Conservation (phyloP, 2,888 invertebrate genomes). For the Tenodera sinensis region DNA sequence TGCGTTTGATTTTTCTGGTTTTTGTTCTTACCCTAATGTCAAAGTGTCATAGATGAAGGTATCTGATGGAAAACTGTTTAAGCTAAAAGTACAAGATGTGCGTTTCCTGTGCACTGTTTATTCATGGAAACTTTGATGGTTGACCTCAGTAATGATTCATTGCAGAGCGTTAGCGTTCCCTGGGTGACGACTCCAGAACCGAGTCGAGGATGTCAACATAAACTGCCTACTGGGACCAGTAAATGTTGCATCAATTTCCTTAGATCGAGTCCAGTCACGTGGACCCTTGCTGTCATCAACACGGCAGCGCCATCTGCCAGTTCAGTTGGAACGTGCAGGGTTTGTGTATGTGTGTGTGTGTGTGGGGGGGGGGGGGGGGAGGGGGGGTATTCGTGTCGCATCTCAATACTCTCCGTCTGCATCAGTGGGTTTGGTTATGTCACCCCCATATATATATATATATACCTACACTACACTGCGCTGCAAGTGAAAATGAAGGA, state of each 20-base stretch:
- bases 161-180: not conserved
- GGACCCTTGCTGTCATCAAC: not conserved
- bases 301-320: not conserved
- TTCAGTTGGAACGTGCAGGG: too few relatives aligned
- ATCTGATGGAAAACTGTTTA: not conserved
- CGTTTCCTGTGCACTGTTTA: not conserved
- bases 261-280: not conserved
- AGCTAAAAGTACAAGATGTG: not conserved
- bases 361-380: too few relatives aligned
- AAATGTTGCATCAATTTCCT: not conserved
- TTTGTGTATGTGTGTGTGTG: too few relatives aligned
- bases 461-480: too few relatives aligned
- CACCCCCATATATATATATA: too few relatives aligned
- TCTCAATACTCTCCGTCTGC: too few relatives aligned
- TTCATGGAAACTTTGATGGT: not conserved
- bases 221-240: not conserved
- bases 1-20: too few relatives aligned
- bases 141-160: not conserved
- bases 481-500: too few relatives aligned
- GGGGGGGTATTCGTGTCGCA: too few relatives aligned
- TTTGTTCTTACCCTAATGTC: too few relatives aligned
- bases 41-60: not conserved
- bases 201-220: not conserved
- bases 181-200: not conserved
- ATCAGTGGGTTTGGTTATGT: too few relatives aligned